These are phyloP conservation scores for Triplophysa tibetana DNA, from an alignment of 2,113 vertebrate genomes.

Conservation along the genomic window DNA sequence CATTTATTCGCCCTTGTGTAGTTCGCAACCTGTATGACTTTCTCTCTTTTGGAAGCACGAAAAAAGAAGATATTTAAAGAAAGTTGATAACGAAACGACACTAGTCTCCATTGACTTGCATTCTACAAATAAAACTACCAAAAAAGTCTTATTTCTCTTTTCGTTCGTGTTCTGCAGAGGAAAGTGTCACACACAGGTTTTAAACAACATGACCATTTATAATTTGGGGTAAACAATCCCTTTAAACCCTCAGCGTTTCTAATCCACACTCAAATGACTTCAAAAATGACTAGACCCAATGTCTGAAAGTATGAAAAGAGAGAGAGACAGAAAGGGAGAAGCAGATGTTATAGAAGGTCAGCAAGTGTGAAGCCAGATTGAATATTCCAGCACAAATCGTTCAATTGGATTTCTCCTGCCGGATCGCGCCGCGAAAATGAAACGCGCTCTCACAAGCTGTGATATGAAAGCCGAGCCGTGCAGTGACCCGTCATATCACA, in stretches of 20 bases:
- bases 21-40: too few species aligned
- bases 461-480: not conserved
- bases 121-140: too few species aligned
- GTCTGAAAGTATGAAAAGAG: not conserved
- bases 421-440: constrained; percentile 16
- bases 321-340: not conserved
- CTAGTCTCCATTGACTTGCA: too few species aligned
- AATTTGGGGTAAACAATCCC: too few species aligned
- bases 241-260: not conserved
- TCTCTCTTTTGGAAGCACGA: too few species aligned
- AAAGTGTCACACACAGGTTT: too few species aligned
- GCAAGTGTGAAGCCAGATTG: not conserved
- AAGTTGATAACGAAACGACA: too few species aligned
- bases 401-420: constrained; percentile 17
- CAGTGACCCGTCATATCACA: constrained; percentile 4
- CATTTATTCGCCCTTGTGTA: too few species aligned
- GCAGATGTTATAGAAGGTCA: not conserved
- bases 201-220: too few species aligned
- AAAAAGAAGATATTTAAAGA: too few species aligned
- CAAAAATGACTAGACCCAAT: not conserved
- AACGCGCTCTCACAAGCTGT: not conserved
- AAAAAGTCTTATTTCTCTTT: too few species aligned
- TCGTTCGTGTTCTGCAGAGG: too few species aligned
- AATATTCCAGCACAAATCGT: constrained; percentile 9
- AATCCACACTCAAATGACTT: not conserved